Base-by-base conservation (phyloP, 2,113 vertebrate genomes). In the Toxotes chatareus region DNA sequence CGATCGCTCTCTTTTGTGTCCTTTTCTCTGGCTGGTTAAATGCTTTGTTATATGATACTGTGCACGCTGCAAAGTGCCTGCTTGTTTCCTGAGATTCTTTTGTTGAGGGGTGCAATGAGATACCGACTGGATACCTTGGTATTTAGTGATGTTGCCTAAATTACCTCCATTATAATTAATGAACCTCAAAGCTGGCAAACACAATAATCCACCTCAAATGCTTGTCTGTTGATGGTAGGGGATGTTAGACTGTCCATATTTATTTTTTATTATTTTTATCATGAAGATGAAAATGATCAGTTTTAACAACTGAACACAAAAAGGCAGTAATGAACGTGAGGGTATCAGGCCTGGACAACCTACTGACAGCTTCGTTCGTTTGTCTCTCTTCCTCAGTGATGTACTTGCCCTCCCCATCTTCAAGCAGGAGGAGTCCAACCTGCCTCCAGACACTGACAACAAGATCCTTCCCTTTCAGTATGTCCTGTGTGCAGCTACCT, bases 381-480 rank as follows among this genome's bases (percentile, higher is more conserved):
- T 76, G 3, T 79, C 70, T 87, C 36, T 87, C 27, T 60, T 78
- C 40, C 83, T 56, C 85, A 99, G 98, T 44, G 98, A 99, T 80
- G 98, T 99, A 17, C 97, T 99, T 0, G 98, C 98, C 8, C 94
- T 99, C 79, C 98, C 98, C 86, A 99, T 99, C 94, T 99, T 99
- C 94, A 99, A 99, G 88, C 98, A 99, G 93, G 98, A 99, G 91
- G 98, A 99, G 74, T 97, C 98, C 9, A 99, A 95, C 83, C 86
- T 99, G 84, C 97, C 98, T 5, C 91, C 97, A 0, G 97, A 99
- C 66, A 94, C 64, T 17, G 98, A 98, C 60, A 96, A 98, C 88
- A 98, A 99, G 91, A 97, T 99, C 44, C 96, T 99, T 68, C 98
- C 98, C 34, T 99, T 99, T 91, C 98, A 99, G 79, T 99, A 99